Base-by-base conservation (phyloP, 2,113 vertebrate species). In the Struthio camelus region DNA sequence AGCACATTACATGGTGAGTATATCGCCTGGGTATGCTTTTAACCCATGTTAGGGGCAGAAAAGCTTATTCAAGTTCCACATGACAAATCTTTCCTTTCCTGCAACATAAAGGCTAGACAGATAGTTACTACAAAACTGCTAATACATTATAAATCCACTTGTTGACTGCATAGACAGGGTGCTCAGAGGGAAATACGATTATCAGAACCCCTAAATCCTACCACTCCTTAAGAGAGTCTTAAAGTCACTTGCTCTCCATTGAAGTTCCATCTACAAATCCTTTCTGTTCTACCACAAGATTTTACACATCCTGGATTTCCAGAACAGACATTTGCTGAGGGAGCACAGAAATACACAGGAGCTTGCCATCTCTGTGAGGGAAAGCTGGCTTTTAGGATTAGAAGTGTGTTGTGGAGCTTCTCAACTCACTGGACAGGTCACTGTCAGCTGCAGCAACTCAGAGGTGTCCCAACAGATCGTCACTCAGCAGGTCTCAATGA, bases 311-410 rank as follows among this genome's bases (percentile, higher is more conserved):
- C 19, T 25, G 36, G 51, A 23, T 17, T 59, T 40, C 53, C 38
- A 36, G n/a, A 56, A 28, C 11, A 11, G 56, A 4, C 23, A 5
- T 59, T 27, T 71, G 34, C 61, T 0, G 0, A 27, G 23, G 23
- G 24, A 84, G 19, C 17, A 4, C 32, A 48, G 83, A 59, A 28
- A 20, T 1, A 19, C 30, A 11, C 46, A 25, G 40, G 51, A 58
- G 13, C 22, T 34, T 34, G 59, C 14, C 51, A 0, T 11, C 48
- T 34, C 67, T 50, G 27, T 0, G 1, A 38, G 8, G 24, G 25
- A 27, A 27, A n/a, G 69, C 34, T 32, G 11, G 48, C 0, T 36
- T 80, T 70, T 17, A 25, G 80, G 46, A n/a, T 62, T 22, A 42
- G 2, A 42, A 40, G n/a, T 4, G 77, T 5, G 19, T 7, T 51